These are phyloP conservation scores for Ametastegia equiseti DNA, from an alignment of 2,888 invertebrate species.

Conservation along the genomic window DNA sequence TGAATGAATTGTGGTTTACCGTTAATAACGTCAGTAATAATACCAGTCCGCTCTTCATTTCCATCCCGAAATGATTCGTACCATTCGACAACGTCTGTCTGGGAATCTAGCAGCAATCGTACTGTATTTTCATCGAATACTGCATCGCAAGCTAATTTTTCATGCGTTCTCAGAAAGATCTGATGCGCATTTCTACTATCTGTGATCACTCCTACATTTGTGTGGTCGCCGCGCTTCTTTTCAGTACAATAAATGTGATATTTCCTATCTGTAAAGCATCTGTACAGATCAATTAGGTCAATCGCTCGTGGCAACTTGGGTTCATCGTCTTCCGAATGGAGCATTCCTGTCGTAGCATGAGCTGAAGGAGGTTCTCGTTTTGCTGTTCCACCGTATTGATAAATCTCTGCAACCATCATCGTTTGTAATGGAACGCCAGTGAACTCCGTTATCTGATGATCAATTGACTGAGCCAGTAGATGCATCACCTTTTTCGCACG, in stretches of 20 bases:
- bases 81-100: too few species aligned
- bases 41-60: slow-evolving; percentile 13
- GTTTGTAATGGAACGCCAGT: neutral
- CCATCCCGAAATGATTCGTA: too few species aligned
- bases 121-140: neutral
- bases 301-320: neutral
- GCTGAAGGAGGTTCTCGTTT: neutral
- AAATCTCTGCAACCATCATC: neutral
- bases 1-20: slow-evolving; percentile 17
- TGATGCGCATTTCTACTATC: neutral
- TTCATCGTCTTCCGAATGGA: neutral
- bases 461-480: neutral
- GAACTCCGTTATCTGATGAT: neutral
- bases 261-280: neutral
- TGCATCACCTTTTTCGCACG: neutral
- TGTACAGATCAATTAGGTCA: slow-evolving; percentile 1
- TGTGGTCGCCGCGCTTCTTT: neutral
- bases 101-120: neutral
- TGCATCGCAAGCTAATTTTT: neutral
- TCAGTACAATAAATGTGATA: neutral
- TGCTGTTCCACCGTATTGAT: neutral
- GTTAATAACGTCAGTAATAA: neutral
- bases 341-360: neutral
- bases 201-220: neutral
- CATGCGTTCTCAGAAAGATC: neutral